Evolutionary conservation across 2,888 invertebrate species (phyloP).

Genomic region (Nemotelus nigrinus): DNA sequence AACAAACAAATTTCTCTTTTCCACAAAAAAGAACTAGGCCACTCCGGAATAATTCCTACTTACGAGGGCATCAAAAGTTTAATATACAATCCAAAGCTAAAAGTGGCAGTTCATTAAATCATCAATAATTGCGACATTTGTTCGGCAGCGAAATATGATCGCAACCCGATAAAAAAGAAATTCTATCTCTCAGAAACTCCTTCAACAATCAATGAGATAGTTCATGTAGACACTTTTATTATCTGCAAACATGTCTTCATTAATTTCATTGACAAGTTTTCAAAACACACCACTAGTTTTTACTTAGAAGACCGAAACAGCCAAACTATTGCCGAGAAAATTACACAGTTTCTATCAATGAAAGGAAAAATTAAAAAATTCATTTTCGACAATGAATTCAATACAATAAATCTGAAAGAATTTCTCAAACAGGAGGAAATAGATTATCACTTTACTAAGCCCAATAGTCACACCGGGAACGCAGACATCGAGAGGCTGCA

Average conservation of each 20-base stretch:
- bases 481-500: too few relatives aligned
- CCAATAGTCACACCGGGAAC: too few relatives aligned
- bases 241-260: neutral
- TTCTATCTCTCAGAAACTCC: neutral
- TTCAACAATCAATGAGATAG: neutral
- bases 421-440: too few relatives aligned
- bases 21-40: too few relatives aligned
- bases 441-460: too few relatives aligned
- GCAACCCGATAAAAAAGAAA: neutral
- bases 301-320: neutral
- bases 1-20: too few relatives aligned
- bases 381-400: too few relatives aligned
- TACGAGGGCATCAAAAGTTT: neutral
- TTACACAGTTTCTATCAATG: neutral
- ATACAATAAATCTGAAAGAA: too few relatives aligned
- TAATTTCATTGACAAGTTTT: neutral
- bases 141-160: neutral
- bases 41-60: neutral
- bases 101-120: neutral
- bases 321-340: neutral
- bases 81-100: neutral
- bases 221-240: neutral
- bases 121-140: neutral
- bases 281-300: neutral
- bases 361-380: neutral